Conservation (phyloP, 2,888 invertebrate genomes). For the Phortica okadai region DNA sequence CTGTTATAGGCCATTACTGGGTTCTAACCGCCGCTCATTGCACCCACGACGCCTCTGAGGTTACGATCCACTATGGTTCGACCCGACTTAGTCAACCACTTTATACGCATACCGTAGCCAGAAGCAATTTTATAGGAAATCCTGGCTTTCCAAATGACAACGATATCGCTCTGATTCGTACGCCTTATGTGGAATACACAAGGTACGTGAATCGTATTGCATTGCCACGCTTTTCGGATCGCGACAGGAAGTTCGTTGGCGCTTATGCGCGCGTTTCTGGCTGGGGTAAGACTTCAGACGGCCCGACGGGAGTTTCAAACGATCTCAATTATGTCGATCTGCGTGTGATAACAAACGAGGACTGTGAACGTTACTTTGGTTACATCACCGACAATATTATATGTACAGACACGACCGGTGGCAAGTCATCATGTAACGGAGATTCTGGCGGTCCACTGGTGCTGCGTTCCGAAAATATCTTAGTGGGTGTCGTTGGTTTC, state of each 20-base stretch:
- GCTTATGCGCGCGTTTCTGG: constrained; percentile 72
- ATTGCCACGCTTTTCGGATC: constrained; percentile 50
- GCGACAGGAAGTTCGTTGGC: constrained; percentile 61
- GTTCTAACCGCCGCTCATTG: constrained; percentile 64
- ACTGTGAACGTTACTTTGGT: constrained; percentile 59
- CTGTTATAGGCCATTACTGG: constrained; percentile 54
- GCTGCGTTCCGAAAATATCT: constrained; percentile 46
- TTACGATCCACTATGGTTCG: constrained; percentile 58
- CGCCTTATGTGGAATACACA: constrained; percentile 40
- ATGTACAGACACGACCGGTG: constrained; percentile 57
- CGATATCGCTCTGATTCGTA: constrained; percentile 35
- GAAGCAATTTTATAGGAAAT: constrained; percentile 58
- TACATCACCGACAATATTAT: constrained; percentile 50
- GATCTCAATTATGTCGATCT: constrained; percentile 71
- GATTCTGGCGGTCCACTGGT: constrained; percentile 73
- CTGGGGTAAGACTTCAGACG: constrained; percentile 74
- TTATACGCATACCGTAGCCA: constrained; percentile 48
- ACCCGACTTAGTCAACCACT: constrained; percentile 55
- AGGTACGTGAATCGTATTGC: constrained; percentile 46
- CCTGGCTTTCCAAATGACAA: constrained; percentile 50
- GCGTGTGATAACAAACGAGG: constrained; percentile 66
- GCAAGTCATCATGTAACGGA: constrained; percentile 63
- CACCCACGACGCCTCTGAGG: constrained; percentile 47
- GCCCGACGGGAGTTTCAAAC: constrained; percentile 45
- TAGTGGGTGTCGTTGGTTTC: constrained; percentile 56